These are phyloP conservation scores for Suillia variegata DNA, from an alignment of 2,888 invertebrate species.

Conservation along the genomic window DNA sequence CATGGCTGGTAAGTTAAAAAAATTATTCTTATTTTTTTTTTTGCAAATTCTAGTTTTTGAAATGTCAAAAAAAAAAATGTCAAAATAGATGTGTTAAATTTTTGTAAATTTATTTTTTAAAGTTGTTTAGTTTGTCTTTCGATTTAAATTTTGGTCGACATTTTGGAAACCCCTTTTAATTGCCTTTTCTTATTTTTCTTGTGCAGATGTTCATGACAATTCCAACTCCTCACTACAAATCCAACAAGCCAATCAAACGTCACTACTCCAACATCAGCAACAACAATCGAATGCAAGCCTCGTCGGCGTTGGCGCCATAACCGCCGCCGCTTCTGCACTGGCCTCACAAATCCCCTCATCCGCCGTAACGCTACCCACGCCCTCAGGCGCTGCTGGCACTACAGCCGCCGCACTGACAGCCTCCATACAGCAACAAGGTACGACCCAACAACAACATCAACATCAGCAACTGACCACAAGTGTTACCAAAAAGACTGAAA, in stretches of 20 bases:
- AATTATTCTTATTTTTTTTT: neutral
- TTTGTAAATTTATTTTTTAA: too few species aligned
- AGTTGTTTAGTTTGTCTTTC: too few species aligned
- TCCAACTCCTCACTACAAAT: constrained; percentile 62
- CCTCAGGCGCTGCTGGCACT: constrained; percentile 29
- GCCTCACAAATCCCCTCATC: constrained; percentile 49
- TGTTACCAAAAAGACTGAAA: constrained; percentile 63
- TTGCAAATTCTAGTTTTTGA: neutral
- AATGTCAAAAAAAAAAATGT: neutral
- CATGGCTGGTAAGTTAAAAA: constrained; percentile 50
- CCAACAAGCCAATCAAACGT: constrained; percentile 55
- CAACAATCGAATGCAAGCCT: constrained; percentile 51
- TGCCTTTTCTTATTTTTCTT: neutral
- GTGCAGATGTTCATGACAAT: constrained; percentile 59
- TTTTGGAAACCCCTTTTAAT: neutral
- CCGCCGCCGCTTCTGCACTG: constrained; percentile 49
- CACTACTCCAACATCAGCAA: constrained; percentile 53
- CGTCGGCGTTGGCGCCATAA: constrained; percentile 44
- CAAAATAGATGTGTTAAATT: too few species aligned
- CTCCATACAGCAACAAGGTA: constrained; percentile 37
- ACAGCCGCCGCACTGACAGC: constrained; percentile 15
- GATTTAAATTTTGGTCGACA: neutral
- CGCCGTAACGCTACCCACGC: constrained; percentile 39
- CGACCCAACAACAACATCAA: too few species aligned
- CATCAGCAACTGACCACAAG: constrained; percentile 52